Evolutionary conservation across 2,113 vertebrate species (phyloP), one percentile per base, ranked within the genome.

Genomic region (Nesogale talazaci): DNA sequence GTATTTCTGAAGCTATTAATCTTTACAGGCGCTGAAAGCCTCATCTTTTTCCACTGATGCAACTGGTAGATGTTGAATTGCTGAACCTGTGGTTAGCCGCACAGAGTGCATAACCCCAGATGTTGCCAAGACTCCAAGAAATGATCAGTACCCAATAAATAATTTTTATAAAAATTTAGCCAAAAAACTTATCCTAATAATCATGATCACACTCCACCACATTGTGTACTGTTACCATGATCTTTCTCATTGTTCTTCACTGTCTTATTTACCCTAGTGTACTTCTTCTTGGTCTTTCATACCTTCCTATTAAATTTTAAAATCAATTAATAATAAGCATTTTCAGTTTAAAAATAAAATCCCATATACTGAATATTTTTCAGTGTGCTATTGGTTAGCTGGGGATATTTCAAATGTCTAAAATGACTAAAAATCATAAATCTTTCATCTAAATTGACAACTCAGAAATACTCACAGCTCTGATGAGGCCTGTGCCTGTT

Each of bases 401-500:
- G 27, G 77, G 22, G 77, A 4, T 3, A 77, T 29, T 78, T 76
- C n/a, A 46, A n/a, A 61, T 52, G 59, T 7, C 22, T 84, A 42
- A 57, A 77, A 25, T 22, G 27, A 27, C 2, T 22, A 19, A 61
- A 11, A 3, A 23, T 83, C 12, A 63, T 63, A 23, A 31, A 1
- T 69, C 16, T 20, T 38, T 34, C 74, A 69, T 59, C 46, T 38
- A 25, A 17, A 17, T 11, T 69, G 86, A 22, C 15, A 31, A 67
- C 12, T 89, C 70, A 40, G 9, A 20, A 94, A 94, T 59, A 91
- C 97, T 81, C 98, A 99, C 99, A 95, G 99, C 99, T 92, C 99
- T 98, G 94, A 99, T 99, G 67, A 99, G 99, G 89, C 99, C 99
- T 57, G 99, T 99, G 96, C 99, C 99, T 0, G 99, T 99, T 97